phyloP scores from a whole-genome alignment of 2,113 vertebrate species.

The Phrynocephalus versicolor region DNA sequence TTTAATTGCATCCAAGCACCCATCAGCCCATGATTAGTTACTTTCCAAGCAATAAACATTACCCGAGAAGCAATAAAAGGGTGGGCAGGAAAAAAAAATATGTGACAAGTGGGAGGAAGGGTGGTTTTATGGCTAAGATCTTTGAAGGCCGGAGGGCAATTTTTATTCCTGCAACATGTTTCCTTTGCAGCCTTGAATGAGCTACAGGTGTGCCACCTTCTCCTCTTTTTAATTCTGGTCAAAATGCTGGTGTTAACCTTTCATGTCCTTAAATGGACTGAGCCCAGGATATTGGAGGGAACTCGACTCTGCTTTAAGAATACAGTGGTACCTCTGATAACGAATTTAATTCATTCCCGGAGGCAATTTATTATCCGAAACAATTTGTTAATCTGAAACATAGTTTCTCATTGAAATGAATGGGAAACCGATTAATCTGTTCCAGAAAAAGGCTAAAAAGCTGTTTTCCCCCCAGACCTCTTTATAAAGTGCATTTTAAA shows the following conservation, averaged over 20 bases:
- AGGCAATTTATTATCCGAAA: no score
- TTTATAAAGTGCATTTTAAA: no score
- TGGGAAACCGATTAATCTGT: no score
- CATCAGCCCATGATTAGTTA: slow-evolving; percentile 63
- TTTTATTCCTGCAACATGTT: slow-evolving; percentile 42
- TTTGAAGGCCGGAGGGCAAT: slow-evolving; percentile 42
- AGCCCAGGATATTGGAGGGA: no score
- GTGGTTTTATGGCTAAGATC: slow-evolving; percentile 58
- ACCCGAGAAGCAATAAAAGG: slow-evolving; percentile 71
- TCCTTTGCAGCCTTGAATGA: slow-evolving; percentile 27
- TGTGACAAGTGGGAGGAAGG: slow-evolving; percentile 57
- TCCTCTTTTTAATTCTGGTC: not conserved
- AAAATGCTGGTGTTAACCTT: not conserved
- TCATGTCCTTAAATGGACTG: not conserved
- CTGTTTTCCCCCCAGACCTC: no score
- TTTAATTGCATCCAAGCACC: slow-evolving; percentile 63
- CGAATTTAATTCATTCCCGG: no score
- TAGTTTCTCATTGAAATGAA: no score
- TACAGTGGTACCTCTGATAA: no score
- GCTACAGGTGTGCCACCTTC: not conserved
- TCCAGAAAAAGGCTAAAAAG: no score
- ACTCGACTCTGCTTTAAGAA: no score
- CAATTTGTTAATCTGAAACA: no score
- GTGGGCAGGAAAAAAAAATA: slow-evolving; percentile 54
- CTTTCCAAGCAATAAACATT: slow-evolving; percentile 71